These are phyloP conservation scores for Polia nebulosa DNA, from an alignment of 2,888 invertebrate species.

Conservation along the genomic window DNA sequence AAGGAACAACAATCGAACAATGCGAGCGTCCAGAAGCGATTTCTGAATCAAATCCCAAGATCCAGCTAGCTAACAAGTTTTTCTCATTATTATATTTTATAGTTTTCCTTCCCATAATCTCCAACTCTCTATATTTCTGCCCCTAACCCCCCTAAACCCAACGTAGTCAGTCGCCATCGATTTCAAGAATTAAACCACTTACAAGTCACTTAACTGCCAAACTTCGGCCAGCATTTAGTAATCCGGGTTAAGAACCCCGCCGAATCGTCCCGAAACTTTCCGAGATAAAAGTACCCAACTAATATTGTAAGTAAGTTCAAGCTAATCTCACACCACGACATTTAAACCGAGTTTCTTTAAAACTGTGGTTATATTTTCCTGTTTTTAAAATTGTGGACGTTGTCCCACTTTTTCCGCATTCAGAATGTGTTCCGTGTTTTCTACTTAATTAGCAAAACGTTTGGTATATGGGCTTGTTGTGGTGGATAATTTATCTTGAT, in stretches of 20 bases:
- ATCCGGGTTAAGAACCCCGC: conserved; percentile 62
- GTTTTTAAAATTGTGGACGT: conserved; percentile 16
- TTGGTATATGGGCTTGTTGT: conserved; percentile 28
- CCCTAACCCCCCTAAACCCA: neutral
- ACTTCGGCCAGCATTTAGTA: conserved; percentile 72
- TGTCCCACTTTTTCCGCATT: conserved; percentile 30
- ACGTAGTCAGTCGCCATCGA: conserved; percentile 65
- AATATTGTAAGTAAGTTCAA: conserved; percentile 59
- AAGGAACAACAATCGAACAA: too few species aligned
- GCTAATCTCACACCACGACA: conserved; percentile 52
- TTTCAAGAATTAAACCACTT: conserved; percentile 71
- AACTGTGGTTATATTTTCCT: conserved; percentile 29
- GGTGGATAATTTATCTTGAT: conserved; percentile 53
- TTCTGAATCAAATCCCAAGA: too few species aligned
- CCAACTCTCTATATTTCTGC: conserved; percentile 8
- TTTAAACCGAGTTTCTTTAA: conserved; percentile 44
- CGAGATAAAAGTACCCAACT: conserved; percentile 66
- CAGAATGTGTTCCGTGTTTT: conserved; percentile 30
- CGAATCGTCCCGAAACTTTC: conserved; percentile 55
- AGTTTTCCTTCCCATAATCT: neutral
- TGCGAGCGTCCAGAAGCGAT: too few species aligned
- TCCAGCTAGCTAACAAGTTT: too few species aligned
- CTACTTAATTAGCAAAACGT: conserved; percentile 48
- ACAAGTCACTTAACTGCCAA: conserved; percentile 73
- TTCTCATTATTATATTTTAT: too few species aligned